phyloP scores from a whole-genome alignment of 2,797 vertebrate genomes.

The Percopsis omiscomaycus region DNA sequence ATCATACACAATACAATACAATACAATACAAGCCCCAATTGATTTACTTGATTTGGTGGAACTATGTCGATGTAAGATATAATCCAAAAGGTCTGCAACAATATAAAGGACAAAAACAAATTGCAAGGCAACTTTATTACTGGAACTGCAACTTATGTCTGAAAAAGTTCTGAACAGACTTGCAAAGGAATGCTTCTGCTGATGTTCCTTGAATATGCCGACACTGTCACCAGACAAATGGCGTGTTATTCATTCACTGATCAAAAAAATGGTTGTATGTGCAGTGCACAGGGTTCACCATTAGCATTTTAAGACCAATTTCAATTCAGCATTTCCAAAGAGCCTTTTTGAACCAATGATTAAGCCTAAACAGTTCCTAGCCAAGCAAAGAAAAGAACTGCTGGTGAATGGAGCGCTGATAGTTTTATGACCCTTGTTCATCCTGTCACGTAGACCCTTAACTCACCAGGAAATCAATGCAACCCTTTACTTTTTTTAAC shows the following conservation, averaged over 20 bases:
- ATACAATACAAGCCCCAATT: conserved; percentile 5
- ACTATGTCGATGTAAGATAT: not conserved
- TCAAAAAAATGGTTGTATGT: conserved; percentile 42
- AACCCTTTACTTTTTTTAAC: conserved; percentile 16
- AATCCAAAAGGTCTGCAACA: not conserved
- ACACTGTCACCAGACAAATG: conserved; percentile 31
- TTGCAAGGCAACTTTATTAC: conserved; percentile 19
- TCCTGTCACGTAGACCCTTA: conserved; percentile 49
- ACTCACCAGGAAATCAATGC: conserved; percentile 28
- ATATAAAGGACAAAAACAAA: not conserved
- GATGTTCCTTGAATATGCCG: conserved; percentile 14
- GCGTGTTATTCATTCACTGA: conserved; percentile 27
- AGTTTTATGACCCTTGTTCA: conserved; percentile 60
- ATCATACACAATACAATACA: not conserved
- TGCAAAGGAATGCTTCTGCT: conserved; percentile 31
- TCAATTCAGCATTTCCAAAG: conserved; percentile 52
- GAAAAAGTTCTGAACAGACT: conserved; percentile 23
- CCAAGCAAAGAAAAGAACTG: conserved; percentile 34
- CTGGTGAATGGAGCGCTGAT: conserved; percentile 46
- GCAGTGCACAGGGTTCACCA: conserved; percentile 59
- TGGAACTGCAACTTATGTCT: conserved; percentile 14
- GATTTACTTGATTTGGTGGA: not conserved
- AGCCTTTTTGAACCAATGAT: conserved; percentile 57
- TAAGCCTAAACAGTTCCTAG: conserved; percentile 51
- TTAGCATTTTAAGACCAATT: conserved; percentile 70